Conservation (phyloP, 2,113 vertebrate species). For the Echinops telfairi region DNA sequence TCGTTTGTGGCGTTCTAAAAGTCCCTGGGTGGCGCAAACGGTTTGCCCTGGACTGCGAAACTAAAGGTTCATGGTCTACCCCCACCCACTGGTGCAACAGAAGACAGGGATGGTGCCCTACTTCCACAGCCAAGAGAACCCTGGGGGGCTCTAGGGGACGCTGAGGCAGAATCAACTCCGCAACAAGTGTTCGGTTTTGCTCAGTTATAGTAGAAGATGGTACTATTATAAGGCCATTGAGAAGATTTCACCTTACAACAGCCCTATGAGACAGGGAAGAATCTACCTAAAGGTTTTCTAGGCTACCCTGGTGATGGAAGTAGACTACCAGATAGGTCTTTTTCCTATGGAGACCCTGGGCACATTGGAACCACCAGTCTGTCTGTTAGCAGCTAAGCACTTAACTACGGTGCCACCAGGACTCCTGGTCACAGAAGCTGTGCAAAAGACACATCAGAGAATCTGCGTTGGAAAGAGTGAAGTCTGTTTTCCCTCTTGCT, state of each 20-base stretch:
- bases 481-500: slow-evolving; percentile 44
- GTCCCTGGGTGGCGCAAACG: no score
- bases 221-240: not conserved
- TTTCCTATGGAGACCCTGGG: not conserved
- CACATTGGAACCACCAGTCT: not conserved
- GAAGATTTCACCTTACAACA: not conserved
- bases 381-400: not conserved
- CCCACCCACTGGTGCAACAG: not conserved
- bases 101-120: not conserved
- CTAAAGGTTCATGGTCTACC: not conserved
- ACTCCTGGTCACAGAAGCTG: not conserved
- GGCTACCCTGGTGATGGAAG: not conserved
- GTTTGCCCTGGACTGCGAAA: not conserved
- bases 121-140: not conserved
- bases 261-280: not conserved
- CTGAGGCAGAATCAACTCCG: not conserved
- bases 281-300: not conserved
- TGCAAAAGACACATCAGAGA: not conserved
- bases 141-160: not conserved
- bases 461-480: not conserved
- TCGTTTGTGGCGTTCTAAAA: not conserved
- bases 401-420: not conserved
- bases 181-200: not conserved
- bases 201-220: not conserved
- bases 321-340: not conserved